Evolutionary conservation across 2,113 vertebrate species (phyloP).

Genomic region (Mirounga angustirostris): DNA sequence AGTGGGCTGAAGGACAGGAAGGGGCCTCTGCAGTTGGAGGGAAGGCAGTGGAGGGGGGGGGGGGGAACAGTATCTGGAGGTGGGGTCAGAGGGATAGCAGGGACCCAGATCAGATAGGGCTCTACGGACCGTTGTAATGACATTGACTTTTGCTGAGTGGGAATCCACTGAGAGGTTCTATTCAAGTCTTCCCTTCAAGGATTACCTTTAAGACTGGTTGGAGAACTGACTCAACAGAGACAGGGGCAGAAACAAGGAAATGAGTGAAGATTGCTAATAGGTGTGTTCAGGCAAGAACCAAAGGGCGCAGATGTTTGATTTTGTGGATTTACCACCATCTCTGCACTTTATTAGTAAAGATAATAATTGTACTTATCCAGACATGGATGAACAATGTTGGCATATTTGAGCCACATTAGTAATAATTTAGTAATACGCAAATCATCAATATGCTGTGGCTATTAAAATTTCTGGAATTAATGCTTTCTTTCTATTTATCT

Average conservation of each 20-base stretch:
- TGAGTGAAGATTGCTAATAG: background rate
- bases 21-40: background rate
- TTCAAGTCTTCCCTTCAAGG: background rate
- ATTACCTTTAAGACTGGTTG: background rate
- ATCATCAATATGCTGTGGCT: background rate
- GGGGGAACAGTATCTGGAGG: background rate
- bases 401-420: background rate
- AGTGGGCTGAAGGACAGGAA: no score
- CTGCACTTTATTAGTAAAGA: conserved; percentile 23
- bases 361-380: background rate
- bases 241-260: conserved; percentile 33
- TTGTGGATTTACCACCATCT: background rate
- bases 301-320: conserved; percentile 9
- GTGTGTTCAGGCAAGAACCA: background rate
- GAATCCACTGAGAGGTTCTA: background rate
- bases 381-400: background rate
- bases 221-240: background rate
- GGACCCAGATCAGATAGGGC: background rate
- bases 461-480: background rate
- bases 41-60: background rate
- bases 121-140: background rate
- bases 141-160: background rate
- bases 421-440: conserved; percentile 18
- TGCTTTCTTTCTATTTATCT: background rate
- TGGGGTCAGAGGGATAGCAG: background rate